Evolutionary conservation across 2,797 vertebrate genomes (phyloP), one percentile per base, ranked within the genome.

Genomic region (Danio kyathit): DNA sequence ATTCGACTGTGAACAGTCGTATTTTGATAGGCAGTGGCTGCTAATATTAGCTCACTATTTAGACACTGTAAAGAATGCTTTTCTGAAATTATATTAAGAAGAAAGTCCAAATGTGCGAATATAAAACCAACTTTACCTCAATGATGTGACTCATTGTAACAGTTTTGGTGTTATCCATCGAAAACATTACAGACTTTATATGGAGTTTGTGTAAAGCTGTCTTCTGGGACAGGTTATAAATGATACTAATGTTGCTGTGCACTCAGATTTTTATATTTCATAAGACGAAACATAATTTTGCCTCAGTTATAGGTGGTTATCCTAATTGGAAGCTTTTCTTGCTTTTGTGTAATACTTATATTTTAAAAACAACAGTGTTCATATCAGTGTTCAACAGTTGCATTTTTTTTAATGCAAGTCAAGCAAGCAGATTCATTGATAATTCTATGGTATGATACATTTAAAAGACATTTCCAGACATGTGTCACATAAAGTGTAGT

Each of bases 331-430:
- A 48, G 5, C 5, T 16, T 12, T 43, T 16, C 11, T 76, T 76
- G 4, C 13, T 5, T 13, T 12, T 69, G 21, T n/a, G 3, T 38
- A n/a, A 38, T 11, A 16, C 29, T 29, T 6, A 13, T 19, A 19
- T 71, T 71, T 43, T 19, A 14, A 40, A 19, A 17, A 54, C 40
- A 4, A 11, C 13, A 12, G 12, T 38, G n/a, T n/a, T n/a, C n/a
- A n/a, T n/a, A n/a, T n/a, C n/a, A n/a, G n/a, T n/a, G n/a, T n/a
- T n/a, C n/a, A n/a, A n/a, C n/a, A 10, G 51, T n/a, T n/a, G n/a
- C n/a, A n/a, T n/a, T n/a, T 69, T 71, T 67, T 17, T 9, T 40
- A 38, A 51, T 41, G 16, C 21, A 70, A 51, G 43, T 63, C 44
- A 19, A 8, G 6, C 56, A n/a, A 17, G 12, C 4, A 7, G 38